Conservation (phyloP, 1,140 invertebrate species). For the Atopsyche davidsoni region DNA sequence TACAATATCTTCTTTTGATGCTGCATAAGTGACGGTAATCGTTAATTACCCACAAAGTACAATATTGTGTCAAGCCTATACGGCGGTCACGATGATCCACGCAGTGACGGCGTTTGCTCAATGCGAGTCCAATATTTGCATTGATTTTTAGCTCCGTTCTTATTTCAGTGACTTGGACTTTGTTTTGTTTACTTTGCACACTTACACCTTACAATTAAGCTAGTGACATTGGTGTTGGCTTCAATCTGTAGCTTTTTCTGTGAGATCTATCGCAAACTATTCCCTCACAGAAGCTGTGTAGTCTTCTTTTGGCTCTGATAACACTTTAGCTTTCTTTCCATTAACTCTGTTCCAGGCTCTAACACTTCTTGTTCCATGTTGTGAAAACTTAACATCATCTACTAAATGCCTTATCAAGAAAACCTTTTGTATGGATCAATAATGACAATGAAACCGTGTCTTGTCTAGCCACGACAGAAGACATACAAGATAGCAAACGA, state of each 20-base stretch:
- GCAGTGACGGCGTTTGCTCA: no score
- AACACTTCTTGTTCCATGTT: slow-evolving; percentile 52
- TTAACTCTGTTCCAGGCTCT: slow-evolving; percentile 52
- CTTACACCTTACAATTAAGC: no score
- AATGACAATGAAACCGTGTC: slow-evolving; percentile 42
- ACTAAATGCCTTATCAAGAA: slow-evolving; percentile 35
- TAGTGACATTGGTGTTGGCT: background rate
- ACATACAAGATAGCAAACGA: slow-evolving; percentile 39
- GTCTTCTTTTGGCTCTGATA: slow-evolving; percentile 10
- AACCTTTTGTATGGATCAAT: slow-evolving; percentile 25
- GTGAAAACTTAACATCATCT: slow-evolving; percentile 48
- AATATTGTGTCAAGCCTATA: no score
- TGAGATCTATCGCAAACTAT: background rate
- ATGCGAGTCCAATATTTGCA: no score
- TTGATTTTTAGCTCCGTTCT: no score
- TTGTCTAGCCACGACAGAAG: slow-evolving; percentile 46
- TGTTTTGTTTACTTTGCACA: no score
- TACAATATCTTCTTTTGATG: background rate
- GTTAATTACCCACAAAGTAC: no score
- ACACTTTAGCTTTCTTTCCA: slow-evolving; percentile 39
- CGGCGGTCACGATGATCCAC: no score
- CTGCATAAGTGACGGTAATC: no score
- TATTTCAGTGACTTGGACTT: no score
- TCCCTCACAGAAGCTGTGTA: background rate
- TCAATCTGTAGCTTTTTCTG: background rate